These are phyloP conservation scores for Conger conger DNA, from an alignment of 2,113 vertebrate species.

Conservation along the genomic window DNA sequence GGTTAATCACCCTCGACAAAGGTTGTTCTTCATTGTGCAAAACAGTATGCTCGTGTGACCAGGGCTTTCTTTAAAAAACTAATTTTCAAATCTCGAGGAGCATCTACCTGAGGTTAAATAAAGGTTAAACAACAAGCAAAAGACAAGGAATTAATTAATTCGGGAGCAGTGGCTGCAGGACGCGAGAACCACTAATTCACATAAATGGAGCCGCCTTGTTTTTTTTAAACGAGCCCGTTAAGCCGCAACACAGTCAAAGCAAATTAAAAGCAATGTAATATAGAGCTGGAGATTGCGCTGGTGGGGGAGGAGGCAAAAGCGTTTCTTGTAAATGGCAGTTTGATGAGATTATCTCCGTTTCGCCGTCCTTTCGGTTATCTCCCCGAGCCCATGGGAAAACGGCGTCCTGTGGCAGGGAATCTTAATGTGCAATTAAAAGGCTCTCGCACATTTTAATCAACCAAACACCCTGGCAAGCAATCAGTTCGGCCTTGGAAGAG, in stretches of 20 bases:
- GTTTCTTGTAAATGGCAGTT: neutral
- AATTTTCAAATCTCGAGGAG: too few species aligned
- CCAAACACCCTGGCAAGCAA: neutral
- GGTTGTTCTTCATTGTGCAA: too few species aligned
- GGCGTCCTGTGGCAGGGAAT: neutral
- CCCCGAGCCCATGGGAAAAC: neutral
- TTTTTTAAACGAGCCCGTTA: neutral
- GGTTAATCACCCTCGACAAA: too few species aligned
- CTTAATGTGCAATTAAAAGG: conserved; percentile 9
- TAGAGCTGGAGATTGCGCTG: neutral
- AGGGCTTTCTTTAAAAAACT: too few species aligned
- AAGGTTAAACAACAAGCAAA: too few species aligned
- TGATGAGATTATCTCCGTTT: neutral
- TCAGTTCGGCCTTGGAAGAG: neutral
- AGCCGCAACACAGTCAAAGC: neutral
- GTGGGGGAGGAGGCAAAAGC: neutral
- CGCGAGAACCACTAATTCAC: neutral
- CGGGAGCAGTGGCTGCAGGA: neutral
- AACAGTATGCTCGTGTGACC: too few species aligned
- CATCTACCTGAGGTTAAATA: too few species aligned
- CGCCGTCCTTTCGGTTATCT: neutral
- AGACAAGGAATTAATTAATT: neutral
- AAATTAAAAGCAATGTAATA: neutral
- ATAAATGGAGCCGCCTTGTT: neutral
- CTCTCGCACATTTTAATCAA: neutral